Percentiles rank a stretch among this genome's conserved stretches.
Evolutionary conservation across 2,888 invertebrate species (phyloP).

Genomic region (Drosophila paranaensis): DNA sequence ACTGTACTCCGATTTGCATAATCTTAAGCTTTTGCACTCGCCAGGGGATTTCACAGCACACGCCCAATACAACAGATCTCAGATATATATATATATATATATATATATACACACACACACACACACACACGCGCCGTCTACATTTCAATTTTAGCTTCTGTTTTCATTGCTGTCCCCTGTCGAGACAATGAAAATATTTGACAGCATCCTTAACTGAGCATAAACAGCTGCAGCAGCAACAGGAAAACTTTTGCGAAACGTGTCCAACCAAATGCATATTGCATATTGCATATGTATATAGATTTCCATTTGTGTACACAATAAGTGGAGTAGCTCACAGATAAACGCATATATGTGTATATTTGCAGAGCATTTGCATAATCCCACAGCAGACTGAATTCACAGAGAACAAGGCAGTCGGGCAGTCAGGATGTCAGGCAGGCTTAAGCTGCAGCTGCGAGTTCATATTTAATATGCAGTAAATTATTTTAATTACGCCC

Average conservation of each 20-base stretch:
- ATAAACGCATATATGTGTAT: not conserved
- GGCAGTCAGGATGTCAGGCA: not conserved
- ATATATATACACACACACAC: too few relatives aligned
- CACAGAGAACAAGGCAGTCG: not conserved
- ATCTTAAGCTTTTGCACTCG: slow-evolving; percentile 73
- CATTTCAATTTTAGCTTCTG: slow-evolving; percentile 38
- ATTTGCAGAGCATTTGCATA: not conserved
- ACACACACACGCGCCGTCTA: slow-evolving; percentile 8
- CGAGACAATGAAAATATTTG: slow-evolving; percentile 31
- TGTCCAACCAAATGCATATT: slow-evolving; percentile 14
- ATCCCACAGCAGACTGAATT: not conserved
- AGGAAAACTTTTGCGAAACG: slow-evolving; percentile 9
- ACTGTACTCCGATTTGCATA: slow-evolving; percentile 74
- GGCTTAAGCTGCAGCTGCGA: not conserved
- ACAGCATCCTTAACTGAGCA: slow-evolving; percentile 40
- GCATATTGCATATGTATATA: not conserved
- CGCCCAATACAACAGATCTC: slow-evolving; percentile 28
- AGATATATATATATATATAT: not conserved
- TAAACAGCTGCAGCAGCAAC: slow-evolving; percentile 18
- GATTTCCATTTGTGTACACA: not conserved
- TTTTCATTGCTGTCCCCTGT: slow-evolving; percentile 26
- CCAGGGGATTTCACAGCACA: slow-evolving; percentile 56
- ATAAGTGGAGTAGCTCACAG: too few relatives aligned
- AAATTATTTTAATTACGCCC: slow-evolving; percentile 10
- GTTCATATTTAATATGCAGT: slow-evolving; percentile 4